These are phyloP conservation scores for Bembecia ichneumoniformis DNA, from an alignment of 2,888 invertebrate species.

Conservation along the genomic window DNA sequence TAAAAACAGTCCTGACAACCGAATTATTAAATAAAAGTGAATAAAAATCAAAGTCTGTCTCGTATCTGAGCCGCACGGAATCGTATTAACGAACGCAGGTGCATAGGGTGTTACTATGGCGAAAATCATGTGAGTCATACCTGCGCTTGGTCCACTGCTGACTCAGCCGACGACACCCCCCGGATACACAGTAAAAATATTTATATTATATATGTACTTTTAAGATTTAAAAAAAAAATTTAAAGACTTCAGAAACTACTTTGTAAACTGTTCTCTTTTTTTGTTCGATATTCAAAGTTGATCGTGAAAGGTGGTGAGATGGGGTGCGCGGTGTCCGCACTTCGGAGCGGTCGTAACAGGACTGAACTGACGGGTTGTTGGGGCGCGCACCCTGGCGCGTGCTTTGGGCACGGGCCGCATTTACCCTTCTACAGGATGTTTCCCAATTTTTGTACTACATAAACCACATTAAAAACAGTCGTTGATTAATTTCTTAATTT, in stretches of 20 bases:
- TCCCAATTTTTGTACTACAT: slow-evolving; percentile 5
- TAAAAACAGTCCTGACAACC: too few relatives aligned
- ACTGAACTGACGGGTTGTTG: slow-evolving; percentile 45
- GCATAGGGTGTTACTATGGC: slow-evolving; percentile 65
- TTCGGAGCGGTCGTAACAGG: slow-evolving; percentile 57
- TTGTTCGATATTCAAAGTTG: slow-evolving; percentile 13
- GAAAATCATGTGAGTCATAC: slow-evolving; percentile 56
- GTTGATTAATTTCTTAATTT: too few relatives aligned
- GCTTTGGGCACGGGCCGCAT: slow-evolving; percentile 36
- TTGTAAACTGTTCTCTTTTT: not conserved
- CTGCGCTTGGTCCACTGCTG: slow-evolving; percentile 53
- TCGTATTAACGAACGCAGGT: slow-evolving; percentile 1
- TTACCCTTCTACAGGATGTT: slow-evolving; percentile 44
- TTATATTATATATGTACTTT: not conserved
- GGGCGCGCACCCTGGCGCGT: slow-evolving; percentile 58
- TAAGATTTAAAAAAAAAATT: not conserved
- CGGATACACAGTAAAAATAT: slow-evolving; percentile 18
- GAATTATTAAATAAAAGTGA: not conserved
- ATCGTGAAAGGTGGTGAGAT: slow-evolving; percentile 7
- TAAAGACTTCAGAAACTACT: not conserved
- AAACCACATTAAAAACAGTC: too few relatives aligned
- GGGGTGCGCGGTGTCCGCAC: slow-evolving; percentile 51
- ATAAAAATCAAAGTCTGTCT: not conserved
- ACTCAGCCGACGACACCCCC: slow-evolving; percentile 60
- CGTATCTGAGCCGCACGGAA: not conserved